Conservation (phyloP, 2,113 vertebrate genomes). For the Platysternon megacephalum region DNA sequence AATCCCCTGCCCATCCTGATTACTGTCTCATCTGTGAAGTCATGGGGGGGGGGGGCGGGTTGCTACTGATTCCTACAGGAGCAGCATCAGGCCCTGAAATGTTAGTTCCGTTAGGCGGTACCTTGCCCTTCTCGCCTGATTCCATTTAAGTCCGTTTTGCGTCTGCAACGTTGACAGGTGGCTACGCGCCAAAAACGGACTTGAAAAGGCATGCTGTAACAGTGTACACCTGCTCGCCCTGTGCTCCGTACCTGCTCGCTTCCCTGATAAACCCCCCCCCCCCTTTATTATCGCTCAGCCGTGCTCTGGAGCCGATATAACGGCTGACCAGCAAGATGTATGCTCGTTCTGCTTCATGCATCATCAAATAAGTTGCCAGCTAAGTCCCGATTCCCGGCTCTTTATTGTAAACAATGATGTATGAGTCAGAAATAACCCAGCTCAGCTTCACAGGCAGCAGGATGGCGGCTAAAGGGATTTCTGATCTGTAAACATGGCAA, state of each 20-base stretch:
- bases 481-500: not conserved
- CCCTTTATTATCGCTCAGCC: not conserved
- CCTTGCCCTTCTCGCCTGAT: accelerated
- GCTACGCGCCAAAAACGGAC: accelerated
- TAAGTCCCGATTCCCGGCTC: not conserved
- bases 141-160: accelerated
- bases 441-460: accelerated
- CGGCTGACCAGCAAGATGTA: not conserved
- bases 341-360: not conserved
- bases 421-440: not conserved
- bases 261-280: not conserved
- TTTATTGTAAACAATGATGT: not conserved
- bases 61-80: not conserved
- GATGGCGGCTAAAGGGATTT: not conserved
- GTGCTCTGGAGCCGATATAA: not conserved
- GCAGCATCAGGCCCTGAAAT: not conserved
- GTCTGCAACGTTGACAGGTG: accelerated
- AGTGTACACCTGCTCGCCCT: accelerated
- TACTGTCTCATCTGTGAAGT: not conserved
- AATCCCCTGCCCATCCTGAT: not conserved
- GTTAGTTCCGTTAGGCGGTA: not conserved
- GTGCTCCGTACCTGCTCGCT: accelerated
- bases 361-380: not conserved
- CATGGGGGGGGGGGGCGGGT: too few species aligned
- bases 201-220: accelerated